Conservation (phyloP, 2,113 vertebrate genomes). For the Pionites leucogaster region DNA sequence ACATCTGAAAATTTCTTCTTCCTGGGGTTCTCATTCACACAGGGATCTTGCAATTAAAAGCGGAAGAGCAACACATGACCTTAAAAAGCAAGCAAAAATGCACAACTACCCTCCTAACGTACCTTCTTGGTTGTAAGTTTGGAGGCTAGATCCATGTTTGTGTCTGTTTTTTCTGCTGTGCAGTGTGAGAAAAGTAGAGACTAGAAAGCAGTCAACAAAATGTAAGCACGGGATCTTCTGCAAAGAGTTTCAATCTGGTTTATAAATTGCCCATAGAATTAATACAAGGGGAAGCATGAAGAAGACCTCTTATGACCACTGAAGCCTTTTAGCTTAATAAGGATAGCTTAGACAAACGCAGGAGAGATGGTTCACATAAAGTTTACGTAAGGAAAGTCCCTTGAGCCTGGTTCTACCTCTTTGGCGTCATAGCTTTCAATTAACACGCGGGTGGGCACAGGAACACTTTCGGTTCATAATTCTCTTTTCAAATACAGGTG, state of each 20-base stretch:
- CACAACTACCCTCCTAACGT: background rate
- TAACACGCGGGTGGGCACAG: background rate
- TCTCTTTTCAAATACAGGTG: background rate
- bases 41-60: background rate
- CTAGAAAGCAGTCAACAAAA: background rate
- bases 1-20: background rate
- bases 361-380: background rate
- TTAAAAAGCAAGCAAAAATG: background rate
- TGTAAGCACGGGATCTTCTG: fast-evolving
- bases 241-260: background rate
- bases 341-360: background rate
- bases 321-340: background rate
- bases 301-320: background rate
- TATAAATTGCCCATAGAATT: background rate
- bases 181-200: background rate
- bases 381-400: background rate
- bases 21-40: background rate
- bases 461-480: conserved; percentile 13
- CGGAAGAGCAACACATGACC: background rate
- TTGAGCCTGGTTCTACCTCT: background rate
- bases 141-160: background rate
- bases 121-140: background rate
- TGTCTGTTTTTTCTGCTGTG: background rate
- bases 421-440: conserved; percentile 30
- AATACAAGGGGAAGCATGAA: background rate